These are phyloP conservation scores for Sympetrum striolatum DNA, from an alignment of 2,888 invertebrate species.

Conservation along the genomic window DNA sequence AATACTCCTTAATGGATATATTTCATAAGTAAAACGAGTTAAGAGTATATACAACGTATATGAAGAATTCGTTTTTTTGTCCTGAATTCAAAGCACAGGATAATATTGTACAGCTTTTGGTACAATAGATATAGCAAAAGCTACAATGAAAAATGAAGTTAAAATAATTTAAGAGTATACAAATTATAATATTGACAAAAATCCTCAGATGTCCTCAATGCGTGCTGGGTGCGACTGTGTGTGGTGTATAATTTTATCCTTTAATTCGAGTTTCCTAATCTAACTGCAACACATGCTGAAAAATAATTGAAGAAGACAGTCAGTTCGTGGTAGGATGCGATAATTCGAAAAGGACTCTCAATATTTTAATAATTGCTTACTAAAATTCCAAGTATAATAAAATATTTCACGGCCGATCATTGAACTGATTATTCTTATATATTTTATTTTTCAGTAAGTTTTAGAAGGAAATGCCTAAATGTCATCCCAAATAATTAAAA, in stretches of 20 bases:
- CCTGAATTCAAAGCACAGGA: neutral
- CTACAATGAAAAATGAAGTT: neutral
- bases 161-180: constrained; percentile 38
- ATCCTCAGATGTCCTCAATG: constrained; percentile 90
- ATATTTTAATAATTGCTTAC: neutral
- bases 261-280: constrained; percentile 51
- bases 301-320: neutral
- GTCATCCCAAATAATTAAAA: constrained; percentile 46
- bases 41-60: constrained; percentile 12
- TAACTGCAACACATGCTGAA: constrained; percentile 48
- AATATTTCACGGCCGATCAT: neutral
- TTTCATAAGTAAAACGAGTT: constrained; percentile 9
- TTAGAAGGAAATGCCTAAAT: constrained; percentile 51
- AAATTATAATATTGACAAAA: constrained; percentile 58
- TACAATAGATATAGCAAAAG: constrained; percentile 6
- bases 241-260: constrained; percentile 57
- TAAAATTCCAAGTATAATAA: neutral
- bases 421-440: neutral
- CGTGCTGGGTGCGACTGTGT: constrained; percentile 82
- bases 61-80: neutral
- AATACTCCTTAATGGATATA: constrained; percentile 24
- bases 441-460: neutral
- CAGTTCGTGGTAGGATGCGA: too few species aligned
- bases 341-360: too few species aligned
- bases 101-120: neutral